phyloP scores from a whole-genome alignment of 1,140 invertebrate genomes.

The Propsilocerus akamusi region DNA sequence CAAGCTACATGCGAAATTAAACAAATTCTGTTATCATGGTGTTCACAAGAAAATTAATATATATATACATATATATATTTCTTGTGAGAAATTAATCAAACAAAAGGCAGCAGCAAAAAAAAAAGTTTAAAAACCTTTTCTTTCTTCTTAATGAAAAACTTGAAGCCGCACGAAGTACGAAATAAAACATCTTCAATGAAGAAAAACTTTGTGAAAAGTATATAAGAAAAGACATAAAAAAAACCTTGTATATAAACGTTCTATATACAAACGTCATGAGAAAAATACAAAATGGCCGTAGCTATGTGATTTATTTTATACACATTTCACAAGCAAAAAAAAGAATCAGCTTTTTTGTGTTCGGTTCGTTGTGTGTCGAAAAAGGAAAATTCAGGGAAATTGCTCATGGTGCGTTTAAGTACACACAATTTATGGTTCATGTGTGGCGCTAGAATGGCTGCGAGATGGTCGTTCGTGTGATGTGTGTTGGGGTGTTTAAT shows the following conservation, averaged over 20 bases:
- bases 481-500: too few relatives aligned
- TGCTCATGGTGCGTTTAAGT: not conserved
- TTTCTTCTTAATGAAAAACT: too few relatives aligned
- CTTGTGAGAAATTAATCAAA: too few relatives aligned
- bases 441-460: too few relatives aligned
- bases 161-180: not conserved
- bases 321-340: conserved; percentile 4
- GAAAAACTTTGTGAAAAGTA: not conserved
- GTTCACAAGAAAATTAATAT: too few relatives aligned
- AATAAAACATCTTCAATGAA: not conserved
- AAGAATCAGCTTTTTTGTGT: not conserved
- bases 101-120: too few relatives aligned
- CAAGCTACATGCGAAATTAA: too few relatives aligned
- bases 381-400: not conserved
- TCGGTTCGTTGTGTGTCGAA: not conserved
- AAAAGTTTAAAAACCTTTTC: too few relatives aligned
- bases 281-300: conserved; percentile 4
- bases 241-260: too few relatives aligned
- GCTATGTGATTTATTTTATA: conserved; percentile 4
- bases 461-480: too few relatives aligned
- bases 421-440: conserved; percentile 1
- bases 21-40: too few relatives aligned
- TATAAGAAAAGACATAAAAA: not conserved
- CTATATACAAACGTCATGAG: conserved; percentile 1
- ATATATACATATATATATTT: too few relatives aligned